Percentiles rank a stretch among this genome's conserved stretches.
phyloP scores from a whole-genome alignment of 1,140 invertebrate genomes.

The Drosophila nebulosa region DNA sequence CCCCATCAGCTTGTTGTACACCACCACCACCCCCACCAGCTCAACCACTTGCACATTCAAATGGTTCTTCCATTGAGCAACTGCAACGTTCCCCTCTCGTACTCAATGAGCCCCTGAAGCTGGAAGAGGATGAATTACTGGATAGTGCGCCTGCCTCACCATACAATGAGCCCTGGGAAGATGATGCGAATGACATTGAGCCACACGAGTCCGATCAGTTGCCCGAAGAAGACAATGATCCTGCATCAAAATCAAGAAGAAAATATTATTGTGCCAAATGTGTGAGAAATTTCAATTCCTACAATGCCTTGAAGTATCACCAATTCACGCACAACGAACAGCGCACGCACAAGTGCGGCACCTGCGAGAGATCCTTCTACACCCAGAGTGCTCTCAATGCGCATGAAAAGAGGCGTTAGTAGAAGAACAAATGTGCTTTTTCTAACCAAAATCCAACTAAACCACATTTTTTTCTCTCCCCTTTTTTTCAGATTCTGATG shows the following conservation, averaged over 20 bases:
- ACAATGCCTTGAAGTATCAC: slow-evolving; percentile 92
- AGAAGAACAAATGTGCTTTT: neutral
- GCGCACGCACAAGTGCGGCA: slow-evolving; percentile 88
- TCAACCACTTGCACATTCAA: neutral
- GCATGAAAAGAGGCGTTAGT: slow-evolving; percentile 84
- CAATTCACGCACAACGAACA: slow-evolving; percentile 89
- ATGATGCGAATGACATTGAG: slow-evolving; percentile 24
- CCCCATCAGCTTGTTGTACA: slow-evolving; percentile 22
- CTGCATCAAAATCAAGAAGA: slow-evolving; percentile 12
- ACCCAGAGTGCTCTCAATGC: slow-evolving; percentile 89
- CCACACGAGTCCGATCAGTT: slow-evolving; percentile 9
- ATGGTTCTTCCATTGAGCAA: slow-evolving; percentile 43
- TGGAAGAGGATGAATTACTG: slow-evolving; percentile 42
- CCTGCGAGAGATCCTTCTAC: slow-evolving; percentile 88
- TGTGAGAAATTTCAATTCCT: slow-evolving; percentile 88
- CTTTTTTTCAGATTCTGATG: slow-evolving; percentile 84
- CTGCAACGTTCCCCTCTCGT: slow-evolving; percentile 45
- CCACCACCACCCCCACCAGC: slow-evolving; percentile 5
- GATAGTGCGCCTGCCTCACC: slow-evolving; percentile 31
- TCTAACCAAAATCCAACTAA: neutral
- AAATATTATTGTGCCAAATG: slow-evolving; percentile 84
- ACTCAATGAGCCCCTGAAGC: slow-evolving; percentile 42
- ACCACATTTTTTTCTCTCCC: neutral
- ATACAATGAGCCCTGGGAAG: slow-evolving; percentile 15
- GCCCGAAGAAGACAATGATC: slow-evolving; percentile 11